Evolutionary conservation across 1,140 invertebrate genomes (phyloP).

Genomic region (Diploscapter pachys): DNA sequence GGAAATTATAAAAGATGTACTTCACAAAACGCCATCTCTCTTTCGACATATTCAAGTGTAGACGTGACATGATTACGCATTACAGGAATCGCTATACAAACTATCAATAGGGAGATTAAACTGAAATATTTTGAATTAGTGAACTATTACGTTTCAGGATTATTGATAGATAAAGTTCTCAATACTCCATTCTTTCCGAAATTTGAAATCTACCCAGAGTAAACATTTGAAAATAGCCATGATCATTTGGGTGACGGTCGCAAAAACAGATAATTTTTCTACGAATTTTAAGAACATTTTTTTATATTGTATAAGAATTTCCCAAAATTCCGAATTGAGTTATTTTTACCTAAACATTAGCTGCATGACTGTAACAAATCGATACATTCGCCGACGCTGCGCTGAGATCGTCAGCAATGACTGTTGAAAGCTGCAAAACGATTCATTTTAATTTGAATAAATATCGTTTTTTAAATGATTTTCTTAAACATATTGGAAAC

Average conservation of each 20-base stretch:
- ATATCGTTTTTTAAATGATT: too few relatives aligned
- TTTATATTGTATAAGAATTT: too few relatives aligned
- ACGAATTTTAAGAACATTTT: too few relatives aligned
- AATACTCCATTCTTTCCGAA: too few relatives aligned
- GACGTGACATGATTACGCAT: slow-evolving; percentile 58
- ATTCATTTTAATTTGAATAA: background rate
- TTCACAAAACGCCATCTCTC: slow-evolving; percentile 57
- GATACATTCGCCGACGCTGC: slow-evolving; percentile 45
- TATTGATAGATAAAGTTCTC: too few relatives aligned
- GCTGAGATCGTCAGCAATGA: slow-evolving; percentile 35
- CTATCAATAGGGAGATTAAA: slow-evolving; percentile 48
- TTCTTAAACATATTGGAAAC: too few relatives aligned
- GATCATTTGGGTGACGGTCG: background rate
- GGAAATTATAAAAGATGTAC: slow-evolving; percentile 19
- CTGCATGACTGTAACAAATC: slow-evolving; percentile 54
- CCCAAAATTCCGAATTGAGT: too few relatives aligned
- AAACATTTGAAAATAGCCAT: too few relatives aligned
- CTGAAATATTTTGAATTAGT: slow-evolving; percentile 34
- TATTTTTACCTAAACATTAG: slow-evolving; percentile 48
- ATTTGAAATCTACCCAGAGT: too few relatives aligned
- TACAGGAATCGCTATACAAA: slow-evolving; percentile 51
- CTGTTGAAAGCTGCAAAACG: slow-evolving; percentile 37
- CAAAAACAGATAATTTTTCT: too few relatives aligned
- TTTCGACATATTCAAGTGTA: slow-evolving; percentile 55
- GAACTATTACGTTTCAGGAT: too few relatives aligned